Base-by-base conservation (phyloP, 64 coral and sea anemone species). In the Montipora cactus region DNA sequence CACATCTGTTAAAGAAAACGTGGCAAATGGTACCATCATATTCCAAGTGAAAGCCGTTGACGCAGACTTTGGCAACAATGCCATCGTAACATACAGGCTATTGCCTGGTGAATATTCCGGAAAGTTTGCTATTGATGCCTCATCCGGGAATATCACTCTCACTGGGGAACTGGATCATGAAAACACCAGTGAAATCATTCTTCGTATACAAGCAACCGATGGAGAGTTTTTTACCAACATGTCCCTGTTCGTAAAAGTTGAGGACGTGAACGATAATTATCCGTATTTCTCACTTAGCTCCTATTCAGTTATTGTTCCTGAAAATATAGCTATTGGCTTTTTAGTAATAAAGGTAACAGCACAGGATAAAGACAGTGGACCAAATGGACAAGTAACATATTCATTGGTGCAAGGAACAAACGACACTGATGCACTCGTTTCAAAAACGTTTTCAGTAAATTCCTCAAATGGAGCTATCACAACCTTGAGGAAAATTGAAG, bases 61-160 rank as follows among this genome's bases (percentile, higher is more conserved):
- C 46, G 44, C 59, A 83, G 81, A 83, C 28, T 83, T 22, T 67
- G 81, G 59, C 15, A 83, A 83, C 81, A 68, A 83, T 44, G 0
- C 81, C 28, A 67, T 47, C 1, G 59, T 83, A 83, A 67, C 58
- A 18, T 83, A 83, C 18, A 16, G 4, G 10, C 44, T 86, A 8
- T 16, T 86, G 66, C 66, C 82, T 12, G 18, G 82, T 21, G 82
- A 86, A 47, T 86, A 47, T 50, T 13, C 19, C 0, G 19, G n/a
- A 22, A 71, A 70, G 14, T 86, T 86, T 21, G 48, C 10, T 22
- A 45, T 86, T 71, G 64, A 71, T 49, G 15, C 82, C 19, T 70
- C 45, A 86, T 86, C 82, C n/a, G 82, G 82, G 66, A 86, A 86
- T 22, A 47, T 86, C 44, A 70, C 62, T 71, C 16, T 86, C 44